Conservation (phyloP, 1,140 invertebrate genomes). For the Caenorhabditis brenneri region DNA sequence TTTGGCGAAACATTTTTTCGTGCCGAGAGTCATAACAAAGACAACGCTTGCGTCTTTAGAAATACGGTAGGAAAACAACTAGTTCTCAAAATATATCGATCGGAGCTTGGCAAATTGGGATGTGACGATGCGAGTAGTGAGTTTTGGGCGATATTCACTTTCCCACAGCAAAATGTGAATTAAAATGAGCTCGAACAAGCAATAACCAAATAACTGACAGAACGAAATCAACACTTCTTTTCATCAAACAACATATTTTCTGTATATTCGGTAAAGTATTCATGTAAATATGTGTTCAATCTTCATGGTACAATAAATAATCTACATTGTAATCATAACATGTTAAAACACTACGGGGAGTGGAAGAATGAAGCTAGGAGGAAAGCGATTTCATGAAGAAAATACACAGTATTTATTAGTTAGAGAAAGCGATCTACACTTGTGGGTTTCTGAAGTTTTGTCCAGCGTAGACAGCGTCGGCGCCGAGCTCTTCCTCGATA, state of each 20-base stretch:
- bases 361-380: not conserved
- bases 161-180: too few species aligned
- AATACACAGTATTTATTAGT: slow-evolving; percentile 38
- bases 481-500: slow-evolving; percentile 95
- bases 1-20: too few species aligned
- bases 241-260: too few species aligned
- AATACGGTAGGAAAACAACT: not conserved
- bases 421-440: slow-evolving; percentile 48
- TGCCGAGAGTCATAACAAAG: too few species aligned
- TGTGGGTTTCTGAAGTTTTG: slow-evolving; percentile 86
- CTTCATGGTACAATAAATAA: slow-evolving; percentile 25
- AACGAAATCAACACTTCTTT: not conserved
- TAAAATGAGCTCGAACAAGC: too few species aligned
- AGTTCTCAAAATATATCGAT: too few species aligned
- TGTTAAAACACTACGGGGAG: not conserved
- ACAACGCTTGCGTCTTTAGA: not conserved
- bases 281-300: not conserved
- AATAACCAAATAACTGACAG: too few species aligned
- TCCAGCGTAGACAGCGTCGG: slow-evolving; percentile 87
- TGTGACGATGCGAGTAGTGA: too few species aligned
- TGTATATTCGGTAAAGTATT: not conserved
- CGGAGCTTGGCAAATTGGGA: too few species aligned
- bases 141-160: too few species aligned
- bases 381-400: not conserved
- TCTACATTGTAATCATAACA: not conserved